These are phyloP conservation scores for Austrolebias charrua DNA, from an alignment of 2,797 vertebrate genomes.

Conservation along the genomic window DNA sequence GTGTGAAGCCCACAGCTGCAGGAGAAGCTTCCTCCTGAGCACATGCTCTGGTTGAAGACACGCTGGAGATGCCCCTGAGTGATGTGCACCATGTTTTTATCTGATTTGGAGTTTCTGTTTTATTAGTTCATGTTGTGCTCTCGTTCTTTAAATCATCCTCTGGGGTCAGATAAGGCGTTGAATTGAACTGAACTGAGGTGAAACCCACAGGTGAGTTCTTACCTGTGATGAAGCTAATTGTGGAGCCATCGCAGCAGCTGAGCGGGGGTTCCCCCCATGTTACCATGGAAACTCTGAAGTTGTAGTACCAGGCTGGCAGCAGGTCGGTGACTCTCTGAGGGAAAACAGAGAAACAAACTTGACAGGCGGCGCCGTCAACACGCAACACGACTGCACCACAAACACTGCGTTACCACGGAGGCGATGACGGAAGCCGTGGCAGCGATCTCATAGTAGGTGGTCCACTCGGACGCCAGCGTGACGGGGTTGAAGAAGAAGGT, in stretches of 20 bases:
- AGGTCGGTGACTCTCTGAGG: conserved; percentile 88
- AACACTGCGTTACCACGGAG: conserved; percentile 83
- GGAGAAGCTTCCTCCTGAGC: no score
- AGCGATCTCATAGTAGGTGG: conserved; percentile 95
- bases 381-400: no score
- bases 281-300: conserved; percentile 95
- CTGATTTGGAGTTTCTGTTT: no score
- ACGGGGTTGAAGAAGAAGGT: conserved; percentile 95
- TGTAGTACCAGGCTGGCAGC: conserved; percentile 95
- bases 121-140: no score
- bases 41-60: no score
- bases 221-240: conserved; percentile 93
- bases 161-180: no score
- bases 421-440: conserved; percentile 88
- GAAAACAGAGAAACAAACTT: conserved; percentile 10
- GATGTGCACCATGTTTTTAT: no score
- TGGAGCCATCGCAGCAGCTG: conserved; percentile 91
- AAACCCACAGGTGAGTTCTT: not conserved
- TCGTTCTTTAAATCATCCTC: no score
- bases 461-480: conserved; percentile 93
- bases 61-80: no score
- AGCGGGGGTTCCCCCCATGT: conserved; percentile 91
- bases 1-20: no score
- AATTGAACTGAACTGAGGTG: no score
- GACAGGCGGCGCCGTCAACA: not conserved